Base-by-base conservation (phyloP, 2,113 vertebrate species). In the Cochlearius cochlearius region DNA sequence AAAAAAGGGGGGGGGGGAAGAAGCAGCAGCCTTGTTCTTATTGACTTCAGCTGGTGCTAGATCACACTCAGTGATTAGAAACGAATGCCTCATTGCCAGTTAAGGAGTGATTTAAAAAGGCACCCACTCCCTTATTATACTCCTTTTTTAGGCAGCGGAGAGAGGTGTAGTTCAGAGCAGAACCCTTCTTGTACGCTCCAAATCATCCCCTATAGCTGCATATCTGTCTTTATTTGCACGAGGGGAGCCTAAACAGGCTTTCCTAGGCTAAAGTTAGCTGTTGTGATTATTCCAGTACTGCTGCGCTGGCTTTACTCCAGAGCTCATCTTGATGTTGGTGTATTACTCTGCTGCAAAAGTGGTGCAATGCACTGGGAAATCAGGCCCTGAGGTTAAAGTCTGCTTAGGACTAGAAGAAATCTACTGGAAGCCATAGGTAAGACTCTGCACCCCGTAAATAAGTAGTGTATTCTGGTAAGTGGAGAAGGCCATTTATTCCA, bases 101-200 rank as follows among this genome's bases (percentile, higher is more conserved):
- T 94, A 86, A 91, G 67, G 72, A 71, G 20, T 69, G 32, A 62
- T 94, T 74, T 34, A 3, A 83, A 88, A 83, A 71, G 68, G 68
- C 53, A 67, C 41, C 36, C 29, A 53, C 39, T 49, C 23, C 2
- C 7, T 47, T 2, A 1, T 49, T 59, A 2, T 41, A 2, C 3
- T 45, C 19, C 16, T 86, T 81, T 88, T 66, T 3, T 26, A 52
- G 34, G 38, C 29, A 50, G n/a, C 4, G 15, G 22, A 12, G 55
- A 92, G 64, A 39, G 36, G 34, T 32, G 4, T 0, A 20, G 39
- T 15, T 86, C 8, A 30, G 72, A 66, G 55, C 11, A 58, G 53
- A 10, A 73, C 43, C 9, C 15, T 53, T 69, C 13, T 72, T 72
- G 7, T n/a, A 2, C 32, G 41, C 18, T 66, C 41, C 1, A 29